Evolutionary conservation across 2,888 invertebrate species (phyloP).

Genomic region (Steinernema hermaphroditum): DNA sequence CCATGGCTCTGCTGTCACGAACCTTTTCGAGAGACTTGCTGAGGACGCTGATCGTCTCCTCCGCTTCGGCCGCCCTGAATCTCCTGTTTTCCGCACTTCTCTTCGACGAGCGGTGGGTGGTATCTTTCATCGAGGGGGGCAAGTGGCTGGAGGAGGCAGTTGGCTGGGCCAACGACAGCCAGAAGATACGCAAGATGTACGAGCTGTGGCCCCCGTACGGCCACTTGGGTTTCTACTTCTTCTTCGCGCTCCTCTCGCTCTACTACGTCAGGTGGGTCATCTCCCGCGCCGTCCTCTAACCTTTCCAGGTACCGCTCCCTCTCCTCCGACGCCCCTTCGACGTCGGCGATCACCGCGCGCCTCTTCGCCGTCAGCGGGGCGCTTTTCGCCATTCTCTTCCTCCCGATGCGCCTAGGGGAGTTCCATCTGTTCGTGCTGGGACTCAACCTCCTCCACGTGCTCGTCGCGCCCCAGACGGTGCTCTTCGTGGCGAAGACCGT

Average conservation of each 20-base stretch:
- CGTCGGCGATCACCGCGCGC: not conserved
- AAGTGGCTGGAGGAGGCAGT: not conserved
- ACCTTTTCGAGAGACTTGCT: not conserved
- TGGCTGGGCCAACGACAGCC: not conserved
- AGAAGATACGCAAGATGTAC: slow-evolving; percentile 20
- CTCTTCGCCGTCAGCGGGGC: not conserved
- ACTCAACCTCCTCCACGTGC: not conserved
- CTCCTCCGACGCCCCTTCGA: not conserved
- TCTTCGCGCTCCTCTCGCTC: slow-evolving; percentile 6
- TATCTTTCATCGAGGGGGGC: not conserved
- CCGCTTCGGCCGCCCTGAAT: not conserved
- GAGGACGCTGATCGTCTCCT: not conserved
- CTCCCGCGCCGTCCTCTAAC: not conserved
- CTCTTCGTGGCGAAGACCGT: not conserved
- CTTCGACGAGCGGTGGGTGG: slow-evolving; percentile 5
- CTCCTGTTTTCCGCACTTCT: not conserved
- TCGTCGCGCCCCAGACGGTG: not conserved
- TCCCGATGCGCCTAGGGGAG: slow-evolving; percentile 7
- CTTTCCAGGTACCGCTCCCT: not conserved
- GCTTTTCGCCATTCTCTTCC: not conserved
- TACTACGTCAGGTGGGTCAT: not conserved
- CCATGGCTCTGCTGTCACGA: not conserved
- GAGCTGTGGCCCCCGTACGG: slow-evolving; percentile 12
- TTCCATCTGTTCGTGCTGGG: slow-evolving; percentile 22
- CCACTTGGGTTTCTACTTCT: slow-evolving; percentile 8